Base-by-base conservation (phyloP, 1,140 invertebrate genomes). In the Drosophila gunungcola region DNA sequence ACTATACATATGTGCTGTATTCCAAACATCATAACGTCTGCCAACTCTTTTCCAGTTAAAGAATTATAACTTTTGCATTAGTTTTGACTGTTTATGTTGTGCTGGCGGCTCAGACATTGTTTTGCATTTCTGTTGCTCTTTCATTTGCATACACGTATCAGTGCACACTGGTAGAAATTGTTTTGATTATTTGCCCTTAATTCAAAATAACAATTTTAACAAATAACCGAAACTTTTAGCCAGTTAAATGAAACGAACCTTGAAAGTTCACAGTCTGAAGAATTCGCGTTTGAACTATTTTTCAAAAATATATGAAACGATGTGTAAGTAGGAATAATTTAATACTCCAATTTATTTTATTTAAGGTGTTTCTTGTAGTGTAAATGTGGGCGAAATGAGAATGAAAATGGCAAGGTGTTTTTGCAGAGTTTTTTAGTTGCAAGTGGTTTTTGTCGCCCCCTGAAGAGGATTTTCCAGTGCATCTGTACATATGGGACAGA, bases 141-240 rank as follows among this genome's bases (percentile, higher is more conserved):
- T 51, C 58, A 78, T 84, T 85, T 81, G 73, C 78, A 85, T 78
- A 78, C 42, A 32, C 39, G 9, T 43, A 52, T 32, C n/a, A 13
- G 34, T 11, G 12, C 1, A 39, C 29, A 52, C 45, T 27, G 9
- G 7, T 2, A 5, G 10, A 41, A 48, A 52, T 39, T n/a, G 29
- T 32, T 32, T 32, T 32, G 29, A 32, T 32, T 32, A 32, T 32
- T 32, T 32, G 1, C 29, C 3, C 6, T 6, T 32, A 32, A 7
- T 3, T 32, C 0, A 2, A 32, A 32, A 32, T 32, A 32, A 32
- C 6, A 0, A 32, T 1, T 32, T 32, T 7, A 6, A 32, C 5
- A 7, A 32, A 6, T 7, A 1, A 32, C 29, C 5, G 29, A 32
- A 32, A 32, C 29, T 32, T 29, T 1, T 1, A 21, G 16, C 16